A percentile compares a stretch with the other conserved stretches of the same genome.
These are phyloP conservation scores for Notarius quadriscutis DNA, from an alignment of 2,113 vertebrate species.

Conservation along the genomic window DNA sequence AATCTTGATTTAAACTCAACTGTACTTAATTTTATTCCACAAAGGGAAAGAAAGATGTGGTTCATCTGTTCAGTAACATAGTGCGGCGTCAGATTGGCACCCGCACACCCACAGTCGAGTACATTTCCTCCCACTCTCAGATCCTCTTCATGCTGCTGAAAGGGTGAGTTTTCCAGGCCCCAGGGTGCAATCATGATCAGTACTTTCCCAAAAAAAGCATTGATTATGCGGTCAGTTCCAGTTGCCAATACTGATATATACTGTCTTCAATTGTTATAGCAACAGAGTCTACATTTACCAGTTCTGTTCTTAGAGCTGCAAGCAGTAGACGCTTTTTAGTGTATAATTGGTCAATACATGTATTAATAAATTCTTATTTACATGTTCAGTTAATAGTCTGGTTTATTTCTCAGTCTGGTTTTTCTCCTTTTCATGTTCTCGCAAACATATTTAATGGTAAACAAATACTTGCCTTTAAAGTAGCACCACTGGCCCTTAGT, in stretches of 20 bases:
- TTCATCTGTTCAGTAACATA: conserved; percentile 81
- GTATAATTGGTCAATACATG: neutral
- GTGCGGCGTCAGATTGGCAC: conserved; percentile 80
- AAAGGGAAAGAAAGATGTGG: conserved; percentile 82
- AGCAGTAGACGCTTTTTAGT: neutral
- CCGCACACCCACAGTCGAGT: conserved; percentile 79
- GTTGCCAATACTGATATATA: conserved; percentile 31
- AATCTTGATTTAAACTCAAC: neutral
- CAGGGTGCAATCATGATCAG: conserved; percentile 40
- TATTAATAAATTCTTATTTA: neutral
- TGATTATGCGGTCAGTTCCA: conserved; percentile 42
- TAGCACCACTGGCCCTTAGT: neutral
- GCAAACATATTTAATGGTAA: neutral
- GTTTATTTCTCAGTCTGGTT: neutral
- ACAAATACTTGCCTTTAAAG: neutral
- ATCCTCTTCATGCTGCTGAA: conserved; percentile 82
- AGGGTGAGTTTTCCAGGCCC: conserved; percentile 68
- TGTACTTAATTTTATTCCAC: conserved; percentile 4
- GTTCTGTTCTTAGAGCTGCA: conserved; percentile 3
- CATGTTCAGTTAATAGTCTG: neutral
- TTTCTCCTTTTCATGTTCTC: neutral
- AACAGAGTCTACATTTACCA: neutral
- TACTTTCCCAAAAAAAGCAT: conserved; percentile 22
- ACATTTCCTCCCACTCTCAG: conserved; percentile 78
- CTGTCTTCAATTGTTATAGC: conserved; percentile 13